Percentiles rank a stretch among this genome's conserved stretches.
Evolutionary conservation across 1,140 invertebrate species (phyloP).

Genomic region (Caerostris extrusa): DNA sequence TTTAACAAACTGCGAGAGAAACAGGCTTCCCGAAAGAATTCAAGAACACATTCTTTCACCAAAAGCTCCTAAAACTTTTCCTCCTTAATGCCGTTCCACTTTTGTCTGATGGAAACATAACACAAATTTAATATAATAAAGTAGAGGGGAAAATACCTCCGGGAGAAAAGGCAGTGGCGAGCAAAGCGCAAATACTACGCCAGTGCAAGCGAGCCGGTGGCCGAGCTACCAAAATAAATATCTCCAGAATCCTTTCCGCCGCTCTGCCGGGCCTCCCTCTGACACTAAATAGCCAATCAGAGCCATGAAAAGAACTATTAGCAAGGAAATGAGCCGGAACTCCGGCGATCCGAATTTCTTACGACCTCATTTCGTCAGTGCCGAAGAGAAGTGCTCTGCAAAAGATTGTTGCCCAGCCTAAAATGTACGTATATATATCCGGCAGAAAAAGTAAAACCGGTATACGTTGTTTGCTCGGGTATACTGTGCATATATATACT

Average conservation of each 20-base stretch:
- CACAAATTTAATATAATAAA: conserved; percentile 22
- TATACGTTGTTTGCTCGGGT: not conserved
- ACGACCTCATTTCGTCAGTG: conserved; percentile 35
- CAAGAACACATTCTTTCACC: no score
- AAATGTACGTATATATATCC: not conserved
- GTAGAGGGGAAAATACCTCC: not conserved
- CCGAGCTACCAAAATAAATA: conserved; percentile 16
- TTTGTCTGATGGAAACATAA: not conserved
- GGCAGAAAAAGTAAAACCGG: conserved; percentile 18
- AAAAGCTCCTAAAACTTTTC: not conserved
- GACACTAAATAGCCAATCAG: conserved; percentile 60
- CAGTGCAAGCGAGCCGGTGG: not conserved
- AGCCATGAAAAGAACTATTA: conserved; percentile 61
- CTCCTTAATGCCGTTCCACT: not conserved
- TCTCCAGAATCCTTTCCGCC: not conserved
- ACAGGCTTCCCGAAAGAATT: no score
- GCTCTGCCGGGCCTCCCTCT: not conserved
- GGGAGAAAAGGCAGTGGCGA: not conserved
- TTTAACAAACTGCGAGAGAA: no score
- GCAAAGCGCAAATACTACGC: not conserved
- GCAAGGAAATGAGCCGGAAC: conserved; percentile 47
- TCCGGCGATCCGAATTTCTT: conserved; percentile 47
- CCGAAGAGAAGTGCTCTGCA: conserved; percentile 27
- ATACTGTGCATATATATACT: not conserved
- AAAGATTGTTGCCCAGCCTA: conserved; percentile 27